Evolutionary conservation across 2,113 vertebrate species (phyloP), one percentile per base, ranked within the genome.

Genomic region (Capra hircus): DNA sequence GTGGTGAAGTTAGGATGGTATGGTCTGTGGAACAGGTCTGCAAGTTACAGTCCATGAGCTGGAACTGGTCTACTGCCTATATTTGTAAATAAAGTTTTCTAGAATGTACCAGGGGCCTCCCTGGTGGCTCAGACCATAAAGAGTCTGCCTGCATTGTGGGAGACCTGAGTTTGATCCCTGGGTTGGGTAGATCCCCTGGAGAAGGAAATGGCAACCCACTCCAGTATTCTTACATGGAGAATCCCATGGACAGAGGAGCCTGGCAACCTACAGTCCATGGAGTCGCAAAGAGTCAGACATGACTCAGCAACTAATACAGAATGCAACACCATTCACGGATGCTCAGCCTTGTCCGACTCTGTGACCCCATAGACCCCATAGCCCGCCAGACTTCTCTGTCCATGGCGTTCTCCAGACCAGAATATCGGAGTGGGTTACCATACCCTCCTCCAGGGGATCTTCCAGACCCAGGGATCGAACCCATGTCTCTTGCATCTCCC

Each of bases 261-360:
- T 36, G 64, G n/a, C 17, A 21, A 1, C 17, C 64, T 71, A 71
- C 64, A 36, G 64, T 71, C n/a, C 64, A 21, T 3, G 9, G 64
- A 3, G 19, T 71, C 5, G 0, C n/a, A 6, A 36, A 36, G 19
- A 71, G n/a, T 36, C n/a, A 19, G n/a, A 71, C 64, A 36, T 0
- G 2, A 71, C 64, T 36, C 5, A 71, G n/a, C 4, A 2, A 12
- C 2, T 71, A 6, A 40, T 6, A 40, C n/a, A 71, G 40, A 27
- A 77, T 7, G 71, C 36, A 36, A 2, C n/a, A 23, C 67, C n/a
- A 71, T 2, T 36, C 33, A 1, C 5, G 40, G 36, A 27, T 13
- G 6, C 23, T 43, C 71, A 77, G 71, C 25, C 12, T 4, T 43
- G 40, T 7, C 71, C 12, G 19, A 36, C 67, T 23, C 17, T 77